These are phyloP conservation scores for Ianthella basta DNA, from an alignment of 37 sponge, comb jelly and placozoan species.

Conservation along the genomic window DNA sequence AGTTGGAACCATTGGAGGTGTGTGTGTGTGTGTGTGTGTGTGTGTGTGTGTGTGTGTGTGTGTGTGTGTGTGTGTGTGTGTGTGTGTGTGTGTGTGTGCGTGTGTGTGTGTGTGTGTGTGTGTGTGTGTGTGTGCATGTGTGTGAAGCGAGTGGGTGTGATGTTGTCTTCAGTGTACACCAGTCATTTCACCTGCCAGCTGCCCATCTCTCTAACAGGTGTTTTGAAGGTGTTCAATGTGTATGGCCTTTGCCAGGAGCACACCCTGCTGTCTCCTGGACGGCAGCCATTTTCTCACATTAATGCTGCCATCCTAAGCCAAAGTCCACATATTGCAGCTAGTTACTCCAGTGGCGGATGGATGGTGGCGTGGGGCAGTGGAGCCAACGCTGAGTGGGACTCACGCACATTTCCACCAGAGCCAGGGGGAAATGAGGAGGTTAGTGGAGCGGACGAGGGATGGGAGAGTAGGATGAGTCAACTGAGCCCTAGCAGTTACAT, in stretches of 20 bases:
- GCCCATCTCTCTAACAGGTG: background rate
- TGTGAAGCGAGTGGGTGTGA: background rate
- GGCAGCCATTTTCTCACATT: conserved; percentile 8
- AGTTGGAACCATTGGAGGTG: conserved; percentile 27
- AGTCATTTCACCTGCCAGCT: no score
- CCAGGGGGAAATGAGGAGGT: no score
- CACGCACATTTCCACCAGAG: no score
- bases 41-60: conserved; percentile 34
- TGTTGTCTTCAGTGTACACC: no score
- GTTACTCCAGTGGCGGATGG: background rate
- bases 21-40: background rate
- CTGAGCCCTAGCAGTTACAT: no score
- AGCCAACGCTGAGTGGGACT: no score
- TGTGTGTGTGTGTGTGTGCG: no score
- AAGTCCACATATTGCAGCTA: background rate
- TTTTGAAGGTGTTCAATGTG: background rate
- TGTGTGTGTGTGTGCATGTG: conserved; percentile 7
- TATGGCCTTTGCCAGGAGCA: conserved; percentile 20
- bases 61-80: conserved; percentile 9
- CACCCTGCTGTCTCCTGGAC: background rate
- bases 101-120: conserved; percentile 21
- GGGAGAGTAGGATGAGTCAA: no score
- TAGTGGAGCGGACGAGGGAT: no score
- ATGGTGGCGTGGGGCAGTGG: no score
- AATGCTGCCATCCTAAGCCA: background rate